Evolutionary conservation across 2,797 vertebrate species (phyloP), one percentile per base, ranked within the genome.

Genomic region (Eulemur rubriventer): DNA sequence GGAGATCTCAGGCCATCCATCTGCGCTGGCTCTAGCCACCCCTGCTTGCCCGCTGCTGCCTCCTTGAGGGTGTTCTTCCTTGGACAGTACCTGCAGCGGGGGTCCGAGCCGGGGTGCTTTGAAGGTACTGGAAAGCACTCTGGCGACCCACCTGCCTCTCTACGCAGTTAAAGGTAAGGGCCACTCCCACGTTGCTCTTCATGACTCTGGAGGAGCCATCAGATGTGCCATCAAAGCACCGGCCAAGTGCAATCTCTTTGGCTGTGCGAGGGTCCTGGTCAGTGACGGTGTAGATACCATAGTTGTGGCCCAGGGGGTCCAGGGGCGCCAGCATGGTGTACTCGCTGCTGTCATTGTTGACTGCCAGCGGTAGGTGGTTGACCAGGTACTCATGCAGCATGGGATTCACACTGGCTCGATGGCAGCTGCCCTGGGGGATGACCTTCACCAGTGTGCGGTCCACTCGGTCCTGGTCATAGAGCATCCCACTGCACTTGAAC

Each of bases 401-500:
- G 96, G 98, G 79, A 94, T 99, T 99, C n/a, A 99, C 99, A 0
- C 98, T 98, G n/a, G 99, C 99, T 91, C 99, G 98, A 90, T 98
- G 99, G 97, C 99, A 99, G 98, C 99, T 99, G 78, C 99, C 99
- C 97, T 99, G 99, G 2, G 99, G 99, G 30, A 99, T 99, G 88
- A 99, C 98, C 93, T 99, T 99, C 67, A 99, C 99, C 0, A 99
- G 98, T 0, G 99, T 99, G 50, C 99, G 99, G 96, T 99, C 99
- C 11, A 99, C 99, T 0, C 99, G 99, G 82, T 99, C 99, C 98
- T 99, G 99, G 97, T 99, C 99, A 0, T 99, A 99, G 90, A 99
- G 98, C 99, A 99, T 99, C 8, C 99, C 99, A 0, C 99, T 99
- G 98, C 99, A 99, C 98, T 99, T 99, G 98, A 99, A 99, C 98